Percentiles rank a stretch among this genome's conserved stretches.
These are phyloP conservation scores for Tortricodes alternella DNA, from an alignment of 2,888 invertebrate genomes.

Conservation along the genomic window DNA sequence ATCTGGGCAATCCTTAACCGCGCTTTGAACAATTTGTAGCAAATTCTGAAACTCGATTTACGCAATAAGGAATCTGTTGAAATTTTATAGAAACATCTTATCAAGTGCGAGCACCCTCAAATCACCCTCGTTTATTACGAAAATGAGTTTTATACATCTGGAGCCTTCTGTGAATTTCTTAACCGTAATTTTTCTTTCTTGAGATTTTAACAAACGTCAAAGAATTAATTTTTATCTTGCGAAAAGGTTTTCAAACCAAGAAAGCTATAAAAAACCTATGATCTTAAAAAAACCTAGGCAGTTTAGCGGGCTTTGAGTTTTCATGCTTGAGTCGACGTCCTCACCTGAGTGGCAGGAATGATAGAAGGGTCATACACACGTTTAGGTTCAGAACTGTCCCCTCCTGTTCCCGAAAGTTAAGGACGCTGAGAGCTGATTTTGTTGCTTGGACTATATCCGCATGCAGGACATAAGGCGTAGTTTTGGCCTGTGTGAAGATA, in stretches of 20 bases:
- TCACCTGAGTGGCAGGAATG: no score
- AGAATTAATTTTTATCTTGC: not conserved
- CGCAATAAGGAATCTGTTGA: not conserved
- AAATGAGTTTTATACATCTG: conserved; percentile 17
- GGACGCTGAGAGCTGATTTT: no score
- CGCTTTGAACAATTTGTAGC: not conserved
- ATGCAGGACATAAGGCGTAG: no score
- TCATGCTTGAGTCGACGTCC: no score
- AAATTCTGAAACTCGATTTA: not conserved
- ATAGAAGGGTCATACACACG: no score
- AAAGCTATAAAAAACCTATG: not conserved
- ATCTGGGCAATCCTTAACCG: not conserved
- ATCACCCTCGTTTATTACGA: conserved; percentile 14
- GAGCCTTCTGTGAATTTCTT: conserved; percentile 6
- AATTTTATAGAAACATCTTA: not conserved
- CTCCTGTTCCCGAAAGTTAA: no score
- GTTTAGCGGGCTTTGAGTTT: no score
- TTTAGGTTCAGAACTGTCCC: no score
- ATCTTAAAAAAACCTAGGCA: no score
- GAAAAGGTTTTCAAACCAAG: not conserved
- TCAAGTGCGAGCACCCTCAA: conserved; percentile 5
- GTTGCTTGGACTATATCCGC: no score
- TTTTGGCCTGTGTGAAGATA: no score
- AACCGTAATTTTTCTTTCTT: conserved; percentile 15
- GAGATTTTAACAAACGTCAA: not conserved